Base-by-base conservation (phyloP, 2,888 invertebrate species). In the Horisme vitalbata region DNA sequence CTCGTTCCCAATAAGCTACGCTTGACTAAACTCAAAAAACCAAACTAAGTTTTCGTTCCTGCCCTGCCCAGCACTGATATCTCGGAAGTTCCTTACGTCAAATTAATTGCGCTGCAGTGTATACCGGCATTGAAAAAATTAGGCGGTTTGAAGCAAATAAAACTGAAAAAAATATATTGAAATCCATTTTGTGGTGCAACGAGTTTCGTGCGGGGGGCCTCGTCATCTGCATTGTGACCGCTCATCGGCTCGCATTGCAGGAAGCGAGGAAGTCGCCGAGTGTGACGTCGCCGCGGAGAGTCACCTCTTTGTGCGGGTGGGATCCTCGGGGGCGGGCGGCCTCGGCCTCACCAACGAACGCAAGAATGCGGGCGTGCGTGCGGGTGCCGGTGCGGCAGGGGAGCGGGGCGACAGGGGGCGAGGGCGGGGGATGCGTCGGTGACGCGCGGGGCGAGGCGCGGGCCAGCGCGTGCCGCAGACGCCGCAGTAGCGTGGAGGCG, bases 401-500 rank as follows among this genome's bases (percentile, higher is more conserved):
- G 65, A 45, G 68, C 57, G 68, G 61, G 62, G 68, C 48, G 62
- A 48, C 63, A 51, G 60, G 61, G 66, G 57, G 56, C 32, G 55
- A 65, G 57, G 63, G 67, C 61, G 74, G 74, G 75, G 80, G 78
- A 78, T 77, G 75, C 72, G 73, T 73, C 69, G 74, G 70, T 73
- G 68, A 63, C 68, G 70, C 61, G 65, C 59, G 66, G 66, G 59
- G 65, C 62, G 55, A 55, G 63, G 67, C 63, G 72, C 74, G 78
- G 73, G 72, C 68, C 65, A 62, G 76, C 83, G 84, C 86, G 85
- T 84, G 79, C 86, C 86, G 87, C 86, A 86, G 85, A 84, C 86
- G 79, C 86, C 86, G 87, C 86, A 87, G 85, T 88, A 87, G 79
- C 82, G 87, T 82, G 84, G 79, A 83, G 81, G 83, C 81, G 80